phyloP scores from a whole-genome alignment of 2,888 invertebrate genomes.

The Teinopalpus imperialis region DNA sequence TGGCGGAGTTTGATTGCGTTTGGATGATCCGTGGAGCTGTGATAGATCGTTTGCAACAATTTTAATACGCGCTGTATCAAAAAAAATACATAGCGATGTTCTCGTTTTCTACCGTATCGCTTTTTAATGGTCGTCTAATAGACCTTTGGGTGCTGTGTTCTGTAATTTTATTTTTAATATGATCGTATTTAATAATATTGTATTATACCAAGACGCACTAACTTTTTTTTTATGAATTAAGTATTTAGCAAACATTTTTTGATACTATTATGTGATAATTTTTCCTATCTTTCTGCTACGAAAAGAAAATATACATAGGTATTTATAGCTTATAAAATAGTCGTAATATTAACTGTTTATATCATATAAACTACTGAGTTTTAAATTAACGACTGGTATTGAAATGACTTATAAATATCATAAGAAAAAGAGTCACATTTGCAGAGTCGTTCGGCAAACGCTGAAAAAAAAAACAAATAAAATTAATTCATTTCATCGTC shows the following conservation, averaged over 20 bases:
- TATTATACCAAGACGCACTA: neutral
- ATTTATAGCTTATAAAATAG: too few species aligned
- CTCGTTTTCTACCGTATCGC: slow-evolving; percentile 11
- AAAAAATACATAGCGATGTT: slow-evolving; percentile 1
- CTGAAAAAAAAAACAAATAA: slow-evolving; percentile 45
- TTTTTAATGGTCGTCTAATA: slow-evolving; percentile 23
- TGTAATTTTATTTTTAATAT: slow-evolving; percentile 10
- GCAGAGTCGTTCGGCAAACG: slow-evolving; percentile 26
- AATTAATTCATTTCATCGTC: slow-evolving; percentile 65
- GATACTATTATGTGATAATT: too few species aligned
- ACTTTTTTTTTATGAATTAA: too few species aligned
- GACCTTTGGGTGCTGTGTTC: neutral
- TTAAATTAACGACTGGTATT: too few species aligned
- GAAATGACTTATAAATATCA: slow-evolving; percentile 16
- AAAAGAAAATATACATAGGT: too few species aligned
- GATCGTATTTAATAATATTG: slow-evolving; percentile 10
- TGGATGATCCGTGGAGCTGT: slow-evolving; percentile 52
- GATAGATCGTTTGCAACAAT: slow-evolving; percentile 55
- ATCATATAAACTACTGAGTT: too few species aligned
- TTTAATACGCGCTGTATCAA: slow-evolving; percentile 33
- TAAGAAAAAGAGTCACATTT: slow-evolving; percentile 28
- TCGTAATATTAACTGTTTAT: too few species aligned
- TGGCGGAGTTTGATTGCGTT: slow-evolving; percentile 58
- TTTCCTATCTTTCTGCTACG: too few species aligned
- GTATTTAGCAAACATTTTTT: too few species aligned